Percentiles rank a stretch among this genome's conserved stretches.
phyloP scores from a whole-genome alignment of 2,888 invertebrate genomes.

The Hydraecia micacea region DNA sequence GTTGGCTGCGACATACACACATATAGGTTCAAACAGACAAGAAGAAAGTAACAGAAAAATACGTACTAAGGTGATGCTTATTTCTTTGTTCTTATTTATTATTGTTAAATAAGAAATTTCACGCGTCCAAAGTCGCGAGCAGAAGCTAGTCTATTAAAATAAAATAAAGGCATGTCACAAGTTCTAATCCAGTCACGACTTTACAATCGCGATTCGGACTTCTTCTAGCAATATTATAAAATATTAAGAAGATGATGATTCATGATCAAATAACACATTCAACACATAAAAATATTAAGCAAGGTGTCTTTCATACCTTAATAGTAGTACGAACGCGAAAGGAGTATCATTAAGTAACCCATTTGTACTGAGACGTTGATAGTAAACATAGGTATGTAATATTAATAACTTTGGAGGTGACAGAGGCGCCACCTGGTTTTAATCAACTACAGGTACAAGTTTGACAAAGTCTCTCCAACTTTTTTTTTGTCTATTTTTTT shows the following conservation, averaged over 20 bases:
- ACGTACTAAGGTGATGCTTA: too few relatives aligned
- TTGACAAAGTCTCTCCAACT: background rate
- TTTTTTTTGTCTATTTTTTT: background rate
- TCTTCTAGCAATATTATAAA: background rate
- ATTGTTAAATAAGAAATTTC: background rate
- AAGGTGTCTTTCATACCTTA: constrained; percentile 12
- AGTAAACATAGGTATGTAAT: constrained; percentile 25
- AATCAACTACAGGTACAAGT: constrained; percentile 6
- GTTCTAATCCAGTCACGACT: constrained; percentile 29
- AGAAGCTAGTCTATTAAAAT: background rate
- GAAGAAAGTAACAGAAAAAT: too few relatives aligned
- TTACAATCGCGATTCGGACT: constrained; percentile 21
- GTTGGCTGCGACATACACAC: too few relatives aligned
- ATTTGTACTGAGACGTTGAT: background rate
- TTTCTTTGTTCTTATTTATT: too few relatives aligned
- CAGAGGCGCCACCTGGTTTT: constrained; percentile 45
- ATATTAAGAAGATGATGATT: constrained; percentile 2
- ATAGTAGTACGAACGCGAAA: background rate
- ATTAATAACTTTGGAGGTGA: constrained; percentile 1
- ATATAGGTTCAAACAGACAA: too few relatives aligned
- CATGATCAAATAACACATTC: constrained; percentile 17
- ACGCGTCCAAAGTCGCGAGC: too few relatives aligned
- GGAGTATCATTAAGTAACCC: constrained; percentile 17
- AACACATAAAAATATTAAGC: constrained; percentile 9
- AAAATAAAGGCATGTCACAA: constrained; percentile 16